Conservation (phyloP, 2,113 vertebrate species). For the Nansenia antarctica region DNA sequence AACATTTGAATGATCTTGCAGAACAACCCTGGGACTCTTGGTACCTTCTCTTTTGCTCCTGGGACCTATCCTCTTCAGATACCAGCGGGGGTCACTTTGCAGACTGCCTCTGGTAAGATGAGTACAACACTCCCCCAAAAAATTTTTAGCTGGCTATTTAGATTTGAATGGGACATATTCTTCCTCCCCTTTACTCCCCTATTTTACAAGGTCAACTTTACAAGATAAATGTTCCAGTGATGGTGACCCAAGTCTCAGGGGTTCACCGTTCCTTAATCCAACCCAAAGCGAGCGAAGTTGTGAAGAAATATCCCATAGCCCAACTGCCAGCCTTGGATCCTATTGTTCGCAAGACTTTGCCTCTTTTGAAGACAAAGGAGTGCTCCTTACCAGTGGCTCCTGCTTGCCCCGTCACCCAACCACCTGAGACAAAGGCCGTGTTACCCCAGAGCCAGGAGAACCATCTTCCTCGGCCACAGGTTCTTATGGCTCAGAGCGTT, state of each 20-base stretch:
- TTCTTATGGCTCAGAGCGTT: not conserved
- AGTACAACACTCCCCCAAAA: not conserved
- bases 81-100: constrained; percentile 89
- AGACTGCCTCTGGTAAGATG: constrained; percentile 86
- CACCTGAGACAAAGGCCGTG: not conserved
- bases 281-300: constrained; percentile 71
- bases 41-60: constrained; percentile 82
- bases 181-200: not conserved
- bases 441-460: constrained; percentile 25
- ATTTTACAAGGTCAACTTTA: constrained; percentile 93
- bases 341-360: constrained; percentile 30
- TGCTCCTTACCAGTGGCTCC: constrained; percentile 23
- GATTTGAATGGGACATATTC: not conserved
- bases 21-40: constrained; percentile 68
- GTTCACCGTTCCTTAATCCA: constrained; percentile 68
- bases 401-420: constrained; percentile 18
- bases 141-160: not conserved
- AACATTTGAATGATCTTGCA: constrained; percentile 51
- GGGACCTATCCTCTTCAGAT: constrained; percentile 87
- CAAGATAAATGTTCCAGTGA: constrained; percentile 90
- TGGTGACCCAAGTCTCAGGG: constrained; percentile 85
- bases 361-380: constrained; percentile 40
- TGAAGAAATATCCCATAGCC: constrained; percentile 54
- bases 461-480: constrained; percentile 23
- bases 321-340: not conserved